phyloP scores from a whole-genome alignment of 2,113 vertebrate genomes.

The Onychostoma macrolepis region DNA sequence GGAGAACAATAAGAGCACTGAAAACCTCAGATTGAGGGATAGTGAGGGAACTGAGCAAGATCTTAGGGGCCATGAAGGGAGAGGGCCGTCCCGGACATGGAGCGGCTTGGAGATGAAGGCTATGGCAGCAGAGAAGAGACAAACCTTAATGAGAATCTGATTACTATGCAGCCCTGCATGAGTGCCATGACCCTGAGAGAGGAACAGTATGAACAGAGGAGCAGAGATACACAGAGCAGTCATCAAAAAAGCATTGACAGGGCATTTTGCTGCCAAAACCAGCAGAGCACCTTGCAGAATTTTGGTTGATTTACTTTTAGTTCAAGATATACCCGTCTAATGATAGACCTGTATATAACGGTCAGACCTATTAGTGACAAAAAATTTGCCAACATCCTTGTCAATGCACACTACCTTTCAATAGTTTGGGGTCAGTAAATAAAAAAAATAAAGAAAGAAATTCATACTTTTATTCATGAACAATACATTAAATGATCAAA shows the following conservation, averaged over 20 bases:
- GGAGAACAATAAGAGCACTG: conserved; percentile 22
- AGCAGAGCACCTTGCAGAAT: background rate
- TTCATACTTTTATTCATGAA: background rate
- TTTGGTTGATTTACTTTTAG: background rate
- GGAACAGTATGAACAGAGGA: conserved; percentile 48
- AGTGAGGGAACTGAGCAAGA: conserved; percentile 37
- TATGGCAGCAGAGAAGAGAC: conserved; percentile 61
- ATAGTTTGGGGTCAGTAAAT: background rate
- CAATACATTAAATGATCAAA: background rate
- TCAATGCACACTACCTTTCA: background rate
- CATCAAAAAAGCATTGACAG: conserved; percentile 40
- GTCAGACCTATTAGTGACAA: background rate
- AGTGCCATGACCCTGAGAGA: conserved; percentile 70
- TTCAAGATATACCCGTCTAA: background rate
- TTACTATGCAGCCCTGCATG: conserved; percentile 79
- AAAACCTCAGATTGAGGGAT: background rate
- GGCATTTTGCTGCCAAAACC: background rate
- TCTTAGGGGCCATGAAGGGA: conserved; percentile 36
- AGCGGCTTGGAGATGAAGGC: conserved; percentile 39
- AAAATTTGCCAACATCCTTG: background rate
- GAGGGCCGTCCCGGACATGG: conserved; percentile 38
- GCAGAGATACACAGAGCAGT: conserved; percentile 43
- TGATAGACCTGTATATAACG: background rate
- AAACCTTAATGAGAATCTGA: conserved; percentile 82
- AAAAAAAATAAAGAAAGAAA: no score